Evolutionary conservation across 1,140 invertebrate genomes (phyloP).

Genomic region (Trinorchestia longiramus): DNA sequence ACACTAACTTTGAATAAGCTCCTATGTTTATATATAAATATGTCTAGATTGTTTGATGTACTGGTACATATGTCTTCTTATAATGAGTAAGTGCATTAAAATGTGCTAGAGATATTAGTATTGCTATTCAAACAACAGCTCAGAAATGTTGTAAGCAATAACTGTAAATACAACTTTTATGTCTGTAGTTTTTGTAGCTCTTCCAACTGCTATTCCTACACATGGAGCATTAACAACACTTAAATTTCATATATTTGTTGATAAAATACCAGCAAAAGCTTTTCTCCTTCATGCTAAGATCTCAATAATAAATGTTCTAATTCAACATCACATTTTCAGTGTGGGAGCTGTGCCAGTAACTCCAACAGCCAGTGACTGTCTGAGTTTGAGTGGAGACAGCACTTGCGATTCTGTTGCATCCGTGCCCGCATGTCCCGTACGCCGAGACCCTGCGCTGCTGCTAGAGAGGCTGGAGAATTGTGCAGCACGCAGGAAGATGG

Average conservation of each 20-base stretch:
- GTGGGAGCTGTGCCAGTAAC: background rate
- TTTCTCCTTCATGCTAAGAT: background rate
- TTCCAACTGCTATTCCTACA: background rate
- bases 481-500: background rate
- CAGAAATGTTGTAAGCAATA: too few species aligned
- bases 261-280: background rate
- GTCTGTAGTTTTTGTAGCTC: too few species aligned
- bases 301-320: background rate
- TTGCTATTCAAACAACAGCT: too few species aligned
- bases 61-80: too few species aligned
- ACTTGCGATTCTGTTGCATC: background rate
- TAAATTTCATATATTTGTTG: background rate
- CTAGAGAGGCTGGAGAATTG: background rate
- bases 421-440: background rate
- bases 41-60: too few species aligned
- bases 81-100: too few species aligned
- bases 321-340: background rate
- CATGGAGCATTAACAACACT: background rate
- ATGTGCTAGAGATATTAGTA: too few species aligned
- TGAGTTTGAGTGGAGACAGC: constrained; percentile 36
- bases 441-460: background rate
- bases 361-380: constrained; percentile 33
- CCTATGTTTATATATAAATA: too few species aligned
- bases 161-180: background rate
- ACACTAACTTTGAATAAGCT: too few species aligned